These are phyloP conservation scores for Lasioglossum pauxillum DNA, from an alignment of 2,888 invertebrate genomes.

Conservation along the genomic window DNA sequence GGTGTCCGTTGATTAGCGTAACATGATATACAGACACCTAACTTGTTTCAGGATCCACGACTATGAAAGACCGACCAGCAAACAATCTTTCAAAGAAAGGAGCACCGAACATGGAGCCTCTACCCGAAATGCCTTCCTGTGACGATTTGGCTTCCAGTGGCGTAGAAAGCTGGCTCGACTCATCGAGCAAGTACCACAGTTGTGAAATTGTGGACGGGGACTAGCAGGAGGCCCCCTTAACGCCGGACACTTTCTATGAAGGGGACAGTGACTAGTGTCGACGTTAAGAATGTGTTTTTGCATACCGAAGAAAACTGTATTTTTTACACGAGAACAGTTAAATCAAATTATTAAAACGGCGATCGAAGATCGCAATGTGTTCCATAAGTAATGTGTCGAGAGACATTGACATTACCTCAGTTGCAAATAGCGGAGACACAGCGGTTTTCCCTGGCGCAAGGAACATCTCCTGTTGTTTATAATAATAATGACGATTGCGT, in stretches of 20 bases:
- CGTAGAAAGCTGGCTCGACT: slow-evolving; percentile 90
- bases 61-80: slow-evolving; percentile 71
- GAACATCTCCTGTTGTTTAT: neutral
- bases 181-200: slow-evolving; percentile 91
- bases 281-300: slow-evolving; percentile 26
- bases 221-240: slow-evolving; percentile 76
- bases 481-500: neutral
- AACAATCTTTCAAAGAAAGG: slow-evolving; percentile 84
- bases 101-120: slow-evolving; percentile 87
- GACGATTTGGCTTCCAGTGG: slow-evolving; percentile 88
- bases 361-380: neutral
- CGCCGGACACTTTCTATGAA: slow-evolving; percentile 52
- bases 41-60: slow-evolving; percentile 60
- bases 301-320: slow-evolving; percentile 33
- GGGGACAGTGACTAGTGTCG: slow-evolving; percentile 45
- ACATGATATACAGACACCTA: neutral
- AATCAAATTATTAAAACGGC: neutral
- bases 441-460: neutral
- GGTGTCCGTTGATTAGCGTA: no score
- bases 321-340: neutral
- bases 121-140: slow-evolving; percentile 88
- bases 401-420: slow-evolving; percentile 1
- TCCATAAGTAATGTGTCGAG: neutral
- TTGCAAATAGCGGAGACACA: neutral
- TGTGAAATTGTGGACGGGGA: slow-evolving; percentile 90